Evolutionary conservation across 92 coral and sea anemone genomes (phyloP).

Genomic region (Desmophyllum pertusum): DNA sequence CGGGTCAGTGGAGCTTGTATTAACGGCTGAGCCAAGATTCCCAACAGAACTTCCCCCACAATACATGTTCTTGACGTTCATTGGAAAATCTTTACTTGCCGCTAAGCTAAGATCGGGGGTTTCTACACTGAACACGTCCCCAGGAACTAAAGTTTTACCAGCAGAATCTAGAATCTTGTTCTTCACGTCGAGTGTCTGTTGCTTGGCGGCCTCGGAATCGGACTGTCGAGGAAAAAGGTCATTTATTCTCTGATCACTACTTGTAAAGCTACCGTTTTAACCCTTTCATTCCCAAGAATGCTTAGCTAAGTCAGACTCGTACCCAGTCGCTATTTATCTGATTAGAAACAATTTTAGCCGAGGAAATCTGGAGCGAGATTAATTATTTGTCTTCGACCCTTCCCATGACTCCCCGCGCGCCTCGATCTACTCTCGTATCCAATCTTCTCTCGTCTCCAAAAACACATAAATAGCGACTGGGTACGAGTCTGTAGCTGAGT

Average conservation of each 20-base stretch:
- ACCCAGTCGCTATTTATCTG: too few species aligned
- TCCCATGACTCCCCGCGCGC: too few species aligned
- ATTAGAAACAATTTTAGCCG: too few species aligned
- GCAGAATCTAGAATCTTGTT: neutral
- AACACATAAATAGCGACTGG: too few species aligned
- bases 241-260: neutral
- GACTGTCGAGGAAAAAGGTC: neutral
- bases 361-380: too few species aligned
- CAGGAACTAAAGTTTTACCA: neutral
- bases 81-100: neutral
- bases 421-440: too few species aligned
- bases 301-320: too few species aligned
- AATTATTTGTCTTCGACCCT: too few species aligned
- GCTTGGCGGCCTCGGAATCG: neutral
- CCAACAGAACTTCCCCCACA: conserved; percentile 7
- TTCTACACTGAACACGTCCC: neutral
- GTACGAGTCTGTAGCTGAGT: too few species aligned
- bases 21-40: conserved; percentile 12
- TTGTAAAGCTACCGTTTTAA: too few species aligned
- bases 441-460: too few species aligned
- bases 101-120: neutral
- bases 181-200: neutral
- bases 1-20: conserved; percentile 35
- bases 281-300: too few species aligned
- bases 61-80: neutral